These are phyloP conservation scores for Beroe ovata DNA, from an alignment of 37 sponge, comb jelly and placozoan genomes.

Conservation along the genomic window DNA sequence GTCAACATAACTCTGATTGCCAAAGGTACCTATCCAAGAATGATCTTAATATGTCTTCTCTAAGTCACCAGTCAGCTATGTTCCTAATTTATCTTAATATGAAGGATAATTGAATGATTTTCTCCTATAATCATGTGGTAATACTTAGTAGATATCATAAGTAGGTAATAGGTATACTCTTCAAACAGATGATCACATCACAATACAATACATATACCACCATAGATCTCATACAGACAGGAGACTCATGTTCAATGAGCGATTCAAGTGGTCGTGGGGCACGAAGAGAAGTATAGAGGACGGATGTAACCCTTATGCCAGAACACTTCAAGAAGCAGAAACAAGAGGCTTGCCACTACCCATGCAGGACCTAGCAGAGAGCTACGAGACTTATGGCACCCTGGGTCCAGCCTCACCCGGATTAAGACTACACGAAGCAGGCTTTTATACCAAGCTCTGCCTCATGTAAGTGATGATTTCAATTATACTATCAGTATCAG, in stretches of 20 bases:
- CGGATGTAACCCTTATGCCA: neutral
- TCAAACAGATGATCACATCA: too few species aligned
- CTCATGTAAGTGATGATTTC: slow-evolving; percentile 11
- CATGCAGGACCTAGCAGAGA: slow-evolving; percentile 38
- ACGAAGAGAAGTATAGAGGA: slow-evolving; percentile 22
- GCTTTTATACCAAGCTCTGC: slow-evolving; percentile 13
- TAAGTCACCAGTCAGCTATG: too few species aligned
- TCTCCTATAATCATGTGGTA: too few species aligned
- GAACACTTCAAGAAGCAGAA: neutral
- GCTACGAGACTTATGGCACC: slow-evolving; percentile 8
- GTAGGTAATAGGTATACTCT: too few species aligned
- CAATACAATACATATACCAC: too few species aligned
- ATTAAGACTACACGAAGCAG: slow-evolving; percentile 24
- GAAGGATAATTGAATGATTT: too few species aligned
- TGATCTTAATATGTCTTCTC: neutral
- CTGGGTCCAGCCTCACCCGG: slow-evolving; percentile 33
- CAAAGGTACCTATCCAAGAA: neutral
- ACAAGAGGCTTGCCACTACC: neutral
- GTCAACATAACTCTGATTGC: slow-evolving; percentile 14
- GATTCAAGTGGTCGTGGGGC: slow-evolving; percentile 52
- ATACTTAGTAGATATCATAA: too few species aligned
- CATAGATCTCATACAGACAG: too few species aligned
- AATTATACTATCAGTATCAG: too few species aligned
- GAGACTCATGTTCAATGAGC: slow-evolving; percentile 1
- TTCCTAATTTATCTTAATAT: too few species aligned